Conservation (phyloP, 2,888 invertebrate species). For the Yponomeuta plumbellus region DNA sequence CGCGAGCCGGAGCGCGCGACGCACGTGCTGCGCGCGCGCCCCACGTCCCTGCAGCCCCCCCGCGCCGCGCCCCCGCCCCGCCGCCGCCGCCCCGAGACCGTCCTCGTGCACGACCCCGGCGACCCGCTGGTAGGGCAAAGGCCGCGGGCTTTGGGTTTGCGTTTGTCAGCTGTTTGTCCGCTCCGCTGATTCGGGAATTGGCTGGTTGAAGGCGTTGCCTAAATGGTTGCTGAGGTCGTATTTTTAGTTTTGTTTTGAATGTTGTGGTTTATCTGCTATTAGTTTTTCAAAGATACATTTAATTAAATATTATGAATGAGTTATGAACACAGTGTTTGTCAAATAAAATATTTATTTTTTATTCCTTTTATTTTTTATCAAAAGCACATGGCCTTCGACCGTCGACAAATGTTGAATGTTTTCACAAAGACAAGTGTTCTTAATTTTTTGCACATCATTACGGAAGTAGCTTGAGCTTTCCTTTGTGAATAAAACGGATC, state of each 20-base stretch:
- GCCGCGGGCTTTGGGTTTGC: neutral
- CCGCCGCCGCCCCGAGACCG: slow-evolving; percentile 43
- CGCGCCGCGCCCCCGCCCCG: slow-evolving; percentile 27
- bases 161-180: neutral
- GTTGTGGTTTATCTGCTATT: too few species aligned
- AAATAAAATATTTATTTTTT: too few species aligned
- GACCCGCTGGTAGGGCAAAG: slow-evolving; percentile 38
- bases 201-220: too few species aligned
- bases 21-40: slow-evolving; percentile 31
- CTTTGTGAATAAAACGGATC: neutral
- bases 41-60: slow-evolving; percentile 42
- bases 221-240: too few species aligned
- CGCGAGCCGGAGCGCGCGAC: slow-evolving; percentile 31
- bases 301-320: too few species aligned
- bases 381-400: too few species aligned
- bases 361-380: too few species aligned
- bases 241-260: neutral
- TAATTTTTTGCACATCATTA: too few species aligned
- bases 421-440: too few species aligned
- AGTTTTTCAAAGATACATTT: too few species aligned
- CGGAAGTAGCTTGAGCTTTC: neutral
- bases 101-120: slow-evolving; percentile 45
- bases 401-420: too few species aligned
- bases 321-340: too few species aligned
- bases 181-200: neutral